A percentile compares a stretch with the other conserved stretches of the same genome.
These are phyloP conservation scores for Campaea margaritaria DNA, from an alignment of 2,888 invertebrate species.

Conservation along the genomic window DNA sequence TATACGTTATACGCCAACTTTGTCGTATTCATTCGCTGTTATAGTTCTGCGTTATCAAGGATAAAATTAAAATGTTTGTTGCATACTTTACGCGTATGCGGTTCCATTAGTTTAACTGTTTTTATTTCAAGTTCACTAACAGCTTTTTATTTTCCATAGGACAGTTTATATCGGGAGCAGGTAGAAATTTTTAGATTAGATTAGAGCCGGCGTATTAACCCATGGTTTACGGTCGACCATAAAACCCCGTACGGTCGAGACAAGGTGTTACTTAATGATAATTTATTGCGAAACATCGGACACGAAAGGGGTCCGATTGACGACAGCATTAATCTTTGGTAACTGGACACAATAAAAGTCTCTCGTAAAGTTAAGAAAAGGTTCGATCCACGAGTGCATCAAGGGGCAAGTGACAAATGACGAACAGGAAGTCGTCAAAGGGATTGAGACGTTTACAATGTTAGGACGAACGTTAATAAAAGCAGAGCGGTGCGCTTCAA, in stretches of 20 bases:
- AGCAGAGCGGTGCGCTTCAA: conserved; percentile 62
- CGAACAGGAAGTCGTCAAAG: conserved; percentile 73
- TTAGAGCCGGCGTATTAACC: conserved; percentile 66
- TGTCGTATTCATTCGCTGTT: conserved; percentile 59
- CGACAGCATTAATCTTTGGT: conserved; percentile 77
- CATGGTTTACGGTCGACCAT: conserved; percentile 71
- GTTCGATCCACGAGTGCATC: conserved; percentile 60
- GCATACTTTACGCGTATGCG: conserved; percentile 53
- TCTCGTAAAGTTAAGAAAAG: conserved; percentile 57
- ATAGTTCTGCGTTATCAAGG: conserved; percentile 51
- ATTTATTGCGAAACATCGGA: conserved; percentile 79
- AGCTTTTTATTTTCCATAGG: conserved; percentile 52
- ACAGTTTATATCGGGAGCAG: conserved; percentile 69
- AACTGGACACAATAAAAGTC: conserved; percentile 69
- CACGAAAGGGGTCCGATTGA: conserved; percentile 65
- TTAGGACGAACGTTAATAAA: conserved; percentile 73
- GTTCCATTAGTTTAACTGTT: conserved; percentile 59
- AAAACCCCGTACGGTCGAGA: conserved; percentile 67
- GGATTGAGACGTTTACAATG: conserved; percentile 78
- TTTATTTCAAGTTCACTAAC: conserved; percentile 54
- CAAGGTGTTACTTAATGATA: conserved; percentile 82
- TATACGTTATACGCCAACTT: conserved; percentile 49
- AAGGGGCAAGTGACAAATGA: conserved; percentile 47
- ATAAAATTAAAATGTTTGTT: conserved; percentile 62
- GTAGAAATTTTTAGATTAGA: conserved; percentile 77